These are phyloP conservation scores for Drosophila dunni DNA, from an alignment of 1,140 invertebrate genomes.

Conservation along the genomic window DNA sequence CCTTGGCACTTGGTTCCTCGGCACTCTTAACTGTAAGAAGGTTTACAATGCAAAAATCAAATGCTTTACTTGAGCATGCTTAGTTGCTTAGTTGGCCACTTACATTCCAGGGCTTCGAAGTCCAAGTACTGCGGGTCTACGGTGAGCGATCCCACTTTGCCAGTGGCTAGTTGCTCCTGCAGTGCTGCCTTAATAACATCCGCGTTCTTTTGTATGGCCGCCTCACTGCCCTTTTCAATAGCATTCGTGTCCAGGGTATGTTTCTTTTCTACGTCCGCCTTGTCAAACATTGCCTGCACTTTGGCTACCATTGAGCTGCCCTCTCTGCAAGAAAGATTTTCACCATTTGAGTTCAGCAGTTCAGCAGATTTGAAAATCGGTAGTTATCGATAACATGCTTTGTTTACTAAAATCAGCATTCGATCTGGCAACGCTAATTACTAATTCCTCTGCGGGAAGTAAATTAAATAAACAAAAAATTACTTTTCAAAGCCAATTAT, in stretches of 20 bases:
- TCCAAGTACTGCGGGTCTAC: conserved; percentile 91
- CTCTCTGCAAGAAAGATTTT: conserved; percentile 83
- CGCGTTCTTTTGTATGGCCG: conserved; percentile 82
- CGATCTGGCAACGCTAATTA: not conserved
- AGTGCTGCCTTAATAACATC: conserved; percentile 87
- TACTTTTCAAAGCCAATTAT: conserved; percentile 91
- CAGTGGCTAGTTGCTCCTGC: conserved; percentile 88
- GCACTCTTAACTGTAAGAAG: conserved; percentile 63
- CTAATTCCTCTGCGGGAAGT: not conserved
- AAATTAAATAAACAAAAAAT: not conserved
- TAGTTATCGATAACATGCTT: not conserved
- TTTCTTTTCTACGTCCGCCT: conserved; percentile 87
- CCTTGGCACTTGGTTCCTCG: conserved; percentile 65
- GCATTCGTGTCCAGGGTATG: conserved; percentile 84
- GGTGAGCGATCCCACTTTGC: conserved; percentile 90
- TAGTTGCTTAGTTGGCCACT: conserved; percentile 40
- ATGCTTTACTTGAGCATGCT: not conserved
- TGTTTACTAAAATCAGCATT: not conserved
- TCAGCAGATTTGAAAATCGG: too few relatives aligned
- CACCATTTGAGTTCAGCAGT: not conserved
- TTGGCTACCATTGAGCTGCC: conserved; percentile 87
- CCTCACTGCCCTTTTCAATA: conserved; percentile 71
- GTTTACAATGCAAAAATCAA: not conserved
- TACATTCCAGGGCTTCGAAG: conserved; percentile 88
- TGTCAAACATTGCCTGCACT: conserved; percentile 89